Evolutionary conservation across 2,113 vertebrate species (phyloP).

Genomic region (Ceyx margarethae): DNA sequence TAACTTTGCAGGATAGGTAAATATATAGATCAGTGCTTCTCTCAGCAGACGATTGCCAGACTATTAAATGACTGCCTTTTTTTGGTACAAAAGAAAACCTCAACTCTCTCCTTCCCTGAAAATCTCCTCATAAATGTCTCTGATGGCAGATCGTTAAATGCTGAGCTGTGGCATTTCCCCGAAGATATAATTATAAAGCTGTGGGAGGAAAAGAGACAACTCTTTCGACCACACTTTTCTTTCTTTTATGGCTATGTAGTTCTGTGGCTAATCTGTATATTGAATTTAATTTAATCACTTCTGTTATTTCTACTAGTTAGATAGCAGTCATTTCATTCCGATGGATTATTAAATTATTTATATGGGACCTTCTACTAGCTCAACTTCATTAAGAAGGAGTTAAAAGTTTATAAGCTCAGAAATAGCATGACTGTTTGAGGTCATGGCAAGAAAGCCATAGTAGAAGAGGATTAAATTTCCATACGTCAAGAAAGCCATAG

Average conservation of each 20-base stretch:
- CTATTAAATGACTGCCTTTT: constrained; percentile 1
- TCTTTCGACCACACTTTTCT: constrained; percentile 50
- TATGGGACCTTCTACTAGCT: constrained; percentile 28
- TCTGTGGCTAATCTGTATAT: constrained; percentile 59
- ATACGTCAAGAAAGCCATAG: rapidly evolving
- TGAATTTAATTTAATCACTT: constrained; percentile 62
- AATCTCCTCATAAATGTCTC: constrained; percentile 52
- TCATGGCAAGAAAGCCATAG: background rate
- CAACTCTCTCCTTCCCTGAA: constrained; percentile 39
- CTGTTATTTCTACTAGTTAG: constrained; percentile 61
- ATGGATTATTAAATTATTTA: constrained; percentile 62
- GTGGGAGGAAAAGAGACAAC: constrained; percentile 50
- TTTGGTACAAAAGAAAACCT: constrained; percentile 20
- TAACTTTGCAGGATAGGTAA: constrained; percentile 1
- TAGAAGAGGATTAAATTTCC: background rate
- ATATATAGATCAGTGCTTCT: background rate
- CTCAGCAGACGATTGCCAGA: background rate
- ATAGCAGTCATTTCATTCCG: constrained; percentile 52
- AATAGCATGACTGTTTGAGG: background rate
- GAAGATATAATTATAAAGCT: constrained; percentile 59
- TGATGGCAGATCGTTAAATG: constrained; percentile 59
- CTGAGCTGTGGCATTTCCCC: constrained; percentile 64
- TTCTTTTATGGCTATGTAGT: constrained; percentile 53
- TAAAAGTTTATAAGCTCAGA: constrained; percentile 41
- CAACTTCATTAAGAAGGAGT: constrained; percentile 43